Evolutionary conservation across 1,140 invertebrate species (phyloP).

Genomic region (Mya arenaria): DNA sequence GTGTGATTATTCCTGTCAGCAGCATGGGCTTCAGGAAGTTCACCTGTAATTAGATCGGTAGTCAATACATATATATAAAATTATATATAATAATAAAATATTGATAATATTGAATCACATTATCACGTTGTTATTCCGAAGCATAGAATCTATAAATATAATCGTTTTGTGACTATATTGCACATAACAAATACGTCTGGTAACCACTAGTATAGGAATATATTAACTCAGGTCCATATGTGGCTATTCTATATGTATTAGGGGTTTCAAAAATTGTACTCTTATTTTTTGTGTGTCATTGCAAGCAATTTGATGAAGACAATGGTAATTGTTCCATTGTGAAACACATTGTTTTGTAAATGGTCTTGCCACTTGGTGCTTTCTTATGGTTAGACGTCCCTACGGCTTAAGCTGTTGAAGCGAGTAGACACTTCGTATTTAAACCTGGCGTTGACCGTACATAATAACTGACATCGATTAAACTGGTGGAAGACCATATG

Average conservation of each 20-base stretch:
- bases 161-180: neutral
- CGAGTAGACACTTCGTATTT: neutral
- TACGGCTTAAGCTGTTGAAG: neutral
- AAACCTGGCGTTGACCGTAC: neutral
- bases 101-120: neutral
- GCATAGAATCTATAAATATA: neutral
- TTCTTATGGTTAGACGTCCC: neutral
- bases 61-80: neutral
- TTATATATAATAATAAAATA: neutral
- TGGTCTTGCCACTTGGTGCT: neutral
- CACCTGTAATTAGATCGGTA: conserved; percentile 83
- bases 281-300: too few relatives aligned
- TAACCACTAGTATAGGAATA: neutral
- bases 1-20: conserved; percentile 89
- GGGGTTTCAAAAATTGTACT: too few relatives aligned
- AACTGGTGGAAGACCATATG: neutral
- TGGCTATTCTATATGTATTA: too few relatives aligned
- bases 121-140: neutral
- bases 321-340: neutral
- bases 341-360: neutral
- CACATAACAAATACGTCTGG: neutral
- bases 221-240: too few relatives aligned
- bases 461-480: neutral
- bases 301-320: too few relatives aligned
- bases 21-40: conserved; percentile 88